Percentiles rank a stretch among this genome's conserved stretches.
Evolutionary conservation across 2,888 invertebrate species (phyloP).

Genomic region (Peribatodes rhomboidaria): DNA sequence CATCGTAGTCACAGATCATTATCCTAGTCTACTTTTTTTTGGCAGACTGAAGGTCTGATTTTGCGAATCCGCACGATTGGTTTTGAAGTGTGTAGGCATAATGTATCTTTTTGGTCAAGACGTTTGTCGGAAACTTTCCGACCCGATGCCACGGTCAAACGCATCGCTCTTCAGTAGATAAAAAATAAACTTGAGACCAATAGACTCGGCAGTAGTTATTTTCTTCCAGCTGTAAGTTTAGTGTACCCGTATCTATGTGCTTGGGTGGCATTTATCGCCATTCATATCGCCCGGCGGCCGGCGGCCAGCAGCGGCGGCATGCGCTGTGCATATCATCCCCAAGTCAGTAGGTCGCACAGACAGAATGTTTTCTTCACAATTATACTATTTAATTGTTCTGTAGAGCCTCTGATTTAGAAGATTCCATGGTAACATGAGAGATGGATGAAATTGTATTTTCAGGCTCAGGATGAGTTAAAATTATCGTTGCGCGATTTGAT

Average conservation of each 20-base stretch:
- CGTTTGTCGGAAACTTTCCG: too few relatives aligned
- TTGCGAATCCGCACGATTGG: too few relatives aligned
- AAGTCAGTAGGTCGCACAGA: slow-evolving; percentile 58
- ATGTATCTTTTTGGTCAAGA: too few relatives aligned
- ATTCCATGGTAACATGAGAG: not conserved
- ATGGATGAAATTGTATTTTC: not conserved
- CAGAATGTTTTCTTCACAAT: slow-evolving; percentile 30
- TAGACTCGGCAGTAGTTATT: slow-evolving; percentile 18
- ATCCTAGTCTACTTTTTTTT: too few relatives aligned
- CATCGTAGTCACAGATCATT: too few relatives aligned
- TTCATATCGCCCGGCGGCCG: slow-evolving; percentile 30
- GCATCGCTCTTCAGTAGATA: not conserved
- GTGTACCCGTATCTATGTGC: slow-evolving; percentile 29
- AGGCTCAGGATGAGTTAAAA: not conserved
- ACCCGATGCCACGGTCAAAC: not conserved
- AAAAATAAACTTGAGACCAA: slow-evolving; percentile 9
- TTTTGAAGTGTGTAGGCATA: too few relatives aligned
- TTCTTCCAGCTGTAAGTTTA: slow-evolving; percentile 22
- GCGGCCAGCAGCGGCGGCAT: slow-evolving; percentile 27
- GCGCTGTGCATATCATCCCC: slow-evolving; percentile 45
- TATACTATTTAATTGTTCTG: slow-evolving; percentile 11
- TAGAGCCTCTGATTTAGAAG: slow-evolving; percentile 9
- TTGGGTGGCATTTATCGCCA: slow-evolving; percentile 41
- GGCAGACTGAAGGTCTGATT: too few relatives aligned
- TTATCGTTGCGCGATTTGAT: too few relatives aligned